Conservation (phyloP, 2,888 invertebrate genomes). For the Trisateles emortualis region DNA sequence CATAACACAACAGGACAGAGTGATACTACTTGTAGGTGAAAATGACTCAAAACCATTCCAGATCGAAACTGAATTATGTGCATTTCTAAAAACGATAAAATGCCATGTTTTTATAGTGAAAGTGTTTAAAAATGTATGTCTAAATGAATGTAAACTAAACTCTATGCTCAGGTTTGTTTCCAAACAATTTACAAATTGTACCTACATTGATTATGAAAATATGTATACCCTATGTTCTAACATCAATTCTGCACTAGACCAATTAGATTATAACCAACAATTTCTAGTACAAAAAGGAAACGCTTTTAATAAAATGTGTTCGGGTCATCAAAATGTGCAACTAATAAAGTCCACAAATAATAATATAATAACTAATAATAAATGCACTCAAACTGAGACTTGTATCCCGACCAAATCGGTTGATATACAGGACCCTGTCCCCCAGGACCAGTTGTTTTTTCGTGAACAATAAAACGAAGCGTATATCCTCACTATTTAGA, state of each 20-base stretch:
- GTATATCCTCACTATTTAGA: too few relatives aligned
- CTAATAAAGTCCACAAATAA: too few relatives aligned
- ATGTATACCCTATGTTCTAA: neutral
- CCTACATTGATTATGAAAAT: neutral
- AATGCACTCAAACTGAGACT: too few relatives aligned
- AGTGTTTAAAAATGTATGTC: neutral
- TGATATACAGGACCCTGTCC: too few relatives aligned
- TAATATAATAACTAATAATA: too few relatives aligned
- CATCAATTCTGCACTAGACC: neutral
- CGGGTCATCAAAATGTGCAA: too few relatives aligned
- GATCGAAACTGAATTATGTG: neutral
- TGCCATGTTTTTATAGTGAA: neutral
- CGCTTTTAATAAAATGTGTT: too few relatives aligned
- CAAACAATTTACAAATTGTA: neutral
- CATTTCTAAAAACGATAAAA: neutral
- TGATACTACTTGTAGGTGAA: neutral
- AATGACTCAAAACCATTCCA: neutral
- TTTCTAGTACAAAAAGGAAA: neutral
- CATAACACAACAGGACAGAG: neutral
- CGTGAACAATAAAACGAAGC: too few relatives aligned
- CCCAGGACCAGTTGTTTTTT: too few relatives aligned
- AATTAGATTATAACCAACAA: neutral
- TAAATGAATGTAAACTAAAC: neutral
- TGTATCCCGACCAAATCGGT: too few relatives aligned
- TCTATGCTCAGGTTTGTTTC: neutral